Evolutionary conservation across 2,113 vertebrate species (phyloP), one percentile per base, ranked within the genome.

Genomic region (Xiphophorus maculatus): DNA sequence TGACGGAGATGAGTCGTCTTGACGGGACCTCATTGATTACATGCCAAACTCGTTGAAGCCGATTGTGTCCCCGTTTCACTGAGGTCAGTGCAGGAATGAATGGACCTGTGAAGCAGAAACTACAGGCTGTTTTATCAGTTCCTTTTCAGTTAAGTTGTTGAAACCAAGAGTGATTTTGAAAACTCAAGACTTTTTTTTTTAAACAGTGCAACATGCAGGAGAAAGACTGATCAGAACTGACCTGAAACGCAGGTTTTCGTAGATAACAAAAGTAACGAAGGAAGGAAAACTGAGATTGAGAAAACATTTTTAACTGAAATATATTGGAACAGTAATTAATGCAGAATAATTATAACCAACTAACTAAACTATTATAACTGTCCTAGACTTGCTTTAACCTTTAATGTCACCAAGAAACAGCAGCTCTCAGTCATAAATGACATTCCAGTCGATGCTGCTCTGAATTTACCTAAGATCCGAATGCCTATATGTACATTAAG

Each of bases 11-110:
- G 17, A 82, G 71, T 15, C 0, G 17, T 15, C n/a, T 17, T 63
- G 66, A 82, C 76, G 66, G 79, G 65, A 71, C 66, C 63, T 65
- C n/a, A 33, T 62, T 72, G 76, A 64, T 61, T 35, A 28, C 22
- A 5, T 73, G 32, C 14, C 29, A 0, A 27, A 30, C 33, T 63
- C 58, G 63, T n/a, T n/a, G 60, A 79, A 33, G 8, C 61, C 69
- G 60, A n/a, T 75, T 22, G 68, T 17, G 61, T 22, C 19, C 17
- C 3, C 28, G 35, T 28, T 44, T 37, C 64, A 37, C 28, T 5
- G 15, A 76, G 58, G n/a, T 32, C 17, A 62, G 66, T 19, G 65
- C 51, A 73, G 15, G 40, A 42, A 58, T 58, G 51, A 11, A 58
- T 58, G 22, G 17, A 58, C 51, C 22, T n/a, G 44, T 3, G 51